These are phyloP conservation scores for Galbula dea DNA, from an alignment of 2,113 vertebrate genomes.

Conservation along the genomic window DNA sequence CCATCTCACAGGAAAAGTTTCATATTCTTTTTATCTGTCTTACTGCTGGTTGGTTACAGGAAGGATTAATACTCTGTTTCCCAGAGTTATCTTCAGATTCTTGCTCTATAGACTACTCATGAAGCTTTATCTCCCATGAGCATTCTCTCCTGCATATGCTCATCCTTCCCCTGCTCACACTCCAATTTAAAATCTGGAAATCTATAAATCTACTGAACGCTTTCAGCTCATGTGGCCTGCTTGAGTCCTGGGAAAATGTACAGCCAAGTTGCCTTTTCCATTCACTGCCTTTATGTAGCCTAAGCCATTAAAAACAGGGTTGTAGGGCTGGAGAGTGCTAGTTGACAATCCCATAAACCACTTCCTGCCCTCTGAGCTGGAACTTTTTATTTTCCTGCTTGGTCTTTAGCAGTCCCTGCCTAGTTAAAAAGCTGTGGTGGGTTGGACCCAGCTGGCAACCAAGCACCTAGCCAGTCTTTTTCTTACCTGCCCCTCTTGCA, in stretches of 20 bases:
- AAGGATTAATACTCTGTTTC: background rate
- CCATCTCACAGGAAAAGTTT: background rate
- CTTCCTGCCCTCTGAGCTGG: background rate
- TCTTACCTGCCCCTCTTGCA: background rate
- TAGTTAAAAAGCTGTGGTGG: background rate
- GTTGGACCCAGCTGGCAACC: background rate
- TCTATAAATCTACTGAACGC: background rate
- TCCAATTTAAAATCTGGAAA: background rate
- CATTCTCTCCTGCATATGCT: background rate
- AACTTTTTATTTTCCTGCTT: background rate
- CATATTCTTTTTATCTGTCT: background rate
- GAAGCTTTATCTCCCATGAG: background rate
- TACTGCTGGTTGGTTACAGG: background rate
- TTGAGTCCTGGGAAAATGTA: background rate
- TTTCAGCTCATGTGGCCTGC: background rate
- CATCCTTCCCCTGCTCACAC: background rate
- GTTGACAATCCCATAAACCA: background rate
- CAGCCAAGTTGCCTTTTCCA: background rate
- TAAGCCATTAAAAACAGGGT: background rate
- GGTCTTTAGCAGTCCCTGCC: background rate
- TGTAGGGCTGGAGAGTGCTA: background rate
- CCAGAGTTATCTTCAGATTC: background rate
- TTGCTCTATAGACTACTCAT: background rate
- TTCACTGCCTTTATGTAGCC: background rate
- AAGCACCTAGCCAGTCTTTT: background rate